Percentiles rank a stretch among this genome's conserved stretches.
phyloP scores from a whole-genome alignment of 2,797 vertebrate species.

The Ara ararauna region DNA sequence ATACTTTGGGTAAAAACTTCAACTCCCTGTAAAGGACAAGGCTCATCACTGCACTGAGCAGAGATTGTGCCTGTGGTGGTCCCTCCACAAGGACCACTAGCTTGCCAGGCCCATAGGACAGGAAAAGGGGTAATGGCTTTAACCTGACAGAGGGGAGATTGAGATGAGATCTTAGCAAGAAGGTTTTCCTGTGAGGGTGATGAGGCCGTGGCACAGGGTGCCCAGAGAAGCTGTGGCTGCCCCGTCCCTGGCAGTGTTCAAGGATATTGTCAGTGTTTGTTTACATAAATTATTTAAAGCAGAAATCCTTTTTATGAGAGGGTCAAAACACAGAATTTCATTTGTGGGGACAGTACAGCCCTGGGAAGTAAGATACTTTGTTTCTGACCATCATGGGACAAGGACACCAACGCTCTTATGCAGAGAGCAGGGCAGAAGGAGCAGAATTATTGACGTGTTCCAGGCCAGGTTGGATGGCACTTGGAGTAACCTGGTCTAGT shows the following conservation, averaged over 20 bases:
- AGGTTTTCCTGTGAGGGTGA: not conserved
- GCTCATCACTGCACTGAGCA: not conserved
- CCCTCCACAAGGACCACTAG: not conserved
- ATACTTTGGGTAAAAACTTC: not conserved
- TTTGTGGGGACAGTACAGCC: not conserved
- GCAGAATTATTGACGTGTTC: not conserved
- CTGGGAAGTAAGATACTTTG: not conserved
- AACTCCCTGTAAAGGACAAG: not conserved
- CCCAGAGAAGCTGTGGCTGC: not conserved
- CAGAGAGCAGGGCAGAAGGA: not conserved
- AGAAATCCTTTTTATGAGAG: not conserved
- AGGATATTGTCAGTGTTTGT: not conserved
- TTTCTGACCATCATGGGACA: not conserved
- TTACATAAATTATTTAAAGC: not conserved
- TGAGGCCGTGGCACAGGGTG: not conserved
- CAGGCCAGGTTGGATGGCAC: not conserved
- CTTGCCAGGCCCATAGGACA: not conserved
- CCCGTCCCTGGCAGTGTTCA: not conserved
- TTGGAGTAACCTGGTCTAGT: not conserved
- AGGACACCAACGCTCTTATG: not conserved
- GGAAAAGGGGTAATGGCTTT: not conserved
- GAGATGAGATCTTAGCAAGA: not conserved
- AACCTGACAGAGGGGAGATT: not conserved
- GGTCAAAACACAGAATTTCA: not conserved
- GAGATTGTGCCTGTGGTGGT: not conserved